These are phyloP conservation scores for Leptatherina wallacei DNA, from an alignment of 2,797 vertebrate genomes.

Conservation along the genomic window DNA sequence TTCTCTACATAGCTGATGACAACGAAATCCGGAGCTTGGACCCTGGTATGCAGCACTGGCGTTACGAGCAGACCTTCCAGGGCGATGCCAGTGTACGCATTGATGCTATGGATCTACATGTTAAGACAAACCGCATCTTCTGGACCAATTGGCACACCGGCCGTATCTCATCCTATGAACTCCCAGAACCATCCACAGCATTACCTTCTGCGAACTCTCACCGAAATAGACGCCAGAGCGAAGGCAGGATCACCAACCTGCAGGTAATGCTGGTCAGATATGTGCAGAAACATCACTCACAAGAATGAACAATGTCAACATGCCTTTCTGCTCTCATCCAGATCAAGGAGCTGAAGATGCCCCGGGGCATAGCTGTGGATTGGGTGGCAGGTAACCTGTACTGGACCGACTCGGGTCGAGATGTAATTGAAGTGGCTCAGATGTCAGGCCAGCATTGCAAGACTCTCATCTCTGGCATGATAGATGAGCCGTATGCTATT, in stretches of 20 bases:
- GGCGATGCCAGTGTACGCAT: constrained; percentile 93
- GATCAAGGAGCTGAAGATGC: constrained; percentile 96
- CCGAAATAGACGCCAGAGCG: constrained; percentile 88
- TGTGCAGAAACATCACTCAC: not conserved
- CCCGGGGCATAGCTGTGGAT: constrained; percentile 94
- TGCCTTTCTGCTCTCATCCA: constrained; percentile 49
- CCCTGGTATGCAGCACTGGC: constrained; percentile 91
- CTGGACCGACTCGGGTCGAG: constrained; percentile 96
- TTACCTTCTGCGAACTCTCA: constrained; percentile 85
- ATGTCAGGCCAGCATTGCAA: constrained; percentile 95
- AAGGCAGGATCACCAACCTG: constrained; percentile 88
- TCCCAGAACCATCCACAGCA: constrained; percentile 79
- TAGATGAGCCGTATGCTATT: constrained; percentile 95
- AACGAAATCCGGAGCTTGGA: constrained; percentile 97
- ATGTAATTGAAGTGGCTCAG: constrained; percentile 96
- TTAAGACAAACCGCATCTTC: constrained; percentile 95
- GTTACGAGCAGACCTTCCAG: constrained; percentile 95
- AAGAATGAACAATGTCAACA: not conserved
- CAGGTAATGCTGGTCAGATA: constrained; percentile 78
- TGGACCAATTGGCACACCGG: constrained; percentile 99
- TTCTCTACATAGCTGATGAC: constrained; percentile 95
- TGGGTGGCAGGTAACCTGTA: constrained; percentile 98
- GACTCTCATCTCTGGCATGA: constrained; percentile 97
- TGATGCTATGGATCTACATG: constrained; percentile 93
- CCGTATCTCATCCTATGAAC: constrained; percentile 91